Base-by-base conservation (phyloP, 2,797 vertebrate species). In the Gambusia yucatana region DNA sequence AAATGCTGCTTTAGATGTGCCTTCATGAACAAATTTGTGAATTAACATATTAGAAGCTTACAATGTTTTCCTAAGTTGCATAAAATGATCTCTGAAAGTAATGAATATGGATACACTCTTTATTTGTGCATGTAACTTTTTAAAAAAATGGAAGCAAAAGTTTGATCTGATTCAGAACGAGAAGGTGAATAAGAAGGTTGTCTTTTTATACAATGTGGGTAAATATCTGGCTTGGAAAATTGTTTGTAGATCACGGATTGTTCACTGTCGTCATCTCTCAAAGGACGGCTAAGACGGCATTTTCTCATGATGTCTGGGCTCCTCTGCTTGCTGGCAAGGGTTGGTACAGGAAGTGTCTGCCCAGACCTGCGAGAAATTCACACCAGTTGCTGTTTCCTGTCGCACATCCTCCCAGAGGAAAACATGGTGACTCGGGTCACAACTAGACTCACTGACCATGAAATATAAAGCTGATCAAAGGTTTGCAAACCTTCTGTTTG, bases 251-350 rank as follows among this genome's bases (percentile, higher is more conserved):
- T 69, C 22, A 14, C 22, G 0, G 39, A 59, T 14, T 8, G 41
- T 39, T 25, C 9, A 41, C 25, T 39, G 36, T 75, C 28, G 73
- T 73, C 33, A n/a, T 84, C 78, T 80, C 89, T 87, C 84, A 84
- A 76, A 86, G 87, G 83, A 86, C 75, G 67, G 44, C 11, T 2
- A 25, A 55, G 36, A 1, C 71, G 5, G 16, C 47, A 17, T 48
- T 92, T 93, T 93, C 92, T 93, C 93, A 94, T 89, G 86, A 91
- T 92, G 89, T 86, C 89, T 88, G 84, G 82, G 83, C 82, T n/a
- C 67, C 79, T 79, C 70, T 44, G 70, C 72, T 76, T 65, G 72
- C 76, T 91, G 91, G 90, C 89, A 87, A 13, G 3, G 50, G 63
- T 50, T 73, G 83, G 87, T 77, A 75, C 85, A 93, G 91, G 93